Conservation (phyloP, 2,888 invertebrate genomes). For the Linnaemya tessellans region DNA sequence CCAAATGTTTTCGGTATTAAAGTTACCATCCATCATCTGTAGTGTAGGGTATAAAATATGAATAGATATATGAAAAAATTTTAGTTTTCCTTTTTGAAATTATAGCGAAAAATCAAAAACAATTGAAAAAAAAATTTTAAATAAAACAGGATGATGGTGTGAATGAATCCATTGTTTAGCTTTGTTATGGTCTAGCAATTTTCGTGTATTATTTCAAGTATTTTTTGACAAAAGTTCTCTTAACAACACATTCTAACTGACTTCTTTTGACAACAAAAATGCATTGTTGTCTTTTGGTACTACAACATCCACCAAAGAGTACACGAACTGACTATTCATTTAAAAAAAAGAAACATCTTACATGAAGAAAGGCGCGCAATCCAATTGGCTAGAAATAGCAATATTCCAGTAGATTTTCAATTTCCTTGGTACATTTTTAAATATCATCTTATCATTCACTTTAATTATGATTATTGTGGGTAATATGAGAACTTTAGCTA, state of each 20-base stretch:
- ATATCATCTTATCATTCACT: conserved; percentile 37
- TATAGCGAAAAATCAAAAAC: conserved; percentile 31
- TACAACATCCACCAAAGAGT: conserved; percentile 5
- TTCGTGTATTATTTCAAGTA: conserved; percentile 66
- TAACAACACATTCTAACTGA: conserved; percentile 39
- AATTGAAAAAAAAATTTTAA: conserved; percentile 29
- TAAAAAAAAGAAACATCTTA: conserved; percentile 20
- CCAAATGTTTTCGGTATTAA: no score
- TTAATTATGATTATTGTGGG: conserved; percentile 63
- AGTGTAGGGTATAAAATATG: conserved; percentile 27
- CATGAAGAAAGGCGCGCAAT: neutral
- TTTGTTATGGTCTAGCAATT: conserved; percentile 68
- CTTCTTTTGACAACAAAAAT: conserved; percentile 51
- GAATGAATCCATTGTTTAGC: conserved; percentile 65
- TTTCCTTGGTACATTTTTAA: neutral
- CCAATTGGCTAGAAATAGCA: neutral
- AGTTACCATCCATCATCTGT: no score
- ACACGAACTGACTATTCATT: conserved; percentile 38
- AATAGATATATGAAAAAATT: conserved; percentile 15
- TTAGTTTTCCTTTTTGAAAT: conserved; percentile 23
- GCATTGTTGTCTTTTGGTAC: conserved; percentile 46
- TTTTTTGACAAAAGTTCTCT: conserved; percentile 61
- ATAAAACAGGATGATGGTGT: conserved; percentile 66
- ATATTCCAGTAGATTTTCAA: neutral
- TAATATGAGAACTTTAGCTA: conserved; percentile 50